These are phyloP conservation scores for Ditula angustiorana DNA, from an alignment of 2,888 invertebrate species.

Conservation along the genomic window DNA sequence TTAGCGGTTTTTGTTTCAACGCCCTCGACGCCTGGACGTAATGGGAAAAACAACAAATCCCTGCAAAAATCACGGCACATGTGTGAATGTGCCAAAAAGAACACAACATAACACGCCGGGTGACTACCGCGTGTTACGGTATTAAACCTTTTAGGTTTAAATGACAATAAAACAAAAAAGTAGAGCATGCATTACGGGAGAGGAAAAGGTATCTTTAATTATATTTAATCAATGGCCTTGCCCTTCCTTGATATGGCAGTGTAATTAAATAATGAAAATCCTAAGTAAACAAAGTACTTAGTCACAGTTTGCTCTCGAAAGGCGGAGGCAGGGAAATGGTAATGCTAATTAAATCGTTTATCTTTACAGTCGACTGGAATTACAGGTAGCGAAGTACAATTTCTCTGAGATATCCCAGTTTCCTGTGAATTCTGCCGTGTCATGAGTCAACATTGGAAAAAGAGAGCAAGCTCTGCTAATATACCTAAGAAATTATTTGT, in stretches of 20 bases:
- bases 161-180: constrained; percentile 7
- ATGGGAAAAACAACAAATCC: constrained; percentile 38
- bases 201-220: neutral
- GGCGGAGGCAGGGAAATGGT: constrained; percentile 7
- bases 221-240: constrained; percentile 5
- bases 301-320: constrained; percentile 19
- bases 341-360: constrained; percentile 28
- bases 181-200: neutral
- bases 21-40: constrained; percentile 29
- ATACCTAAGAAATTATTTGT: constrained; percentile 12
- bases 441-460: constrained; percentile 8
- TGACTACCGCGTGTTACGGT: constrained; percentile 14
- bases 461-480: neutral
- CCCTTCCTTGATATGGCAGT: neutral
- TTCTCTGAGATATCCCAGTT: neutral
- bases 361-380: constrained; percentile 15
- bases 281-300: constrained; percentile 23
- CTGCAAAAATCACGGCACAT: constrained; percentile 31
- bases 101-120: constrained; percentile 11
- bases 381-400: constrained; percentile 1
- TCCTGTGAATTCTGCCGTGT: constrained; percentile 1
- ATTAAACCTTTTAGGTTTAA: constrained; percentile 19
- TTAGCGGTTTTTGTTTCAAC: constrained; percentile 40
- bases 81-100: constrained; percentile 33
- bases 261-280: constrained; percentile 15